Percentiles rank a stretch among this genome's conserved stretches.
Conservation (phyloP, 2,888 invertebrate species). For the Lissonota sp. region DNA sequence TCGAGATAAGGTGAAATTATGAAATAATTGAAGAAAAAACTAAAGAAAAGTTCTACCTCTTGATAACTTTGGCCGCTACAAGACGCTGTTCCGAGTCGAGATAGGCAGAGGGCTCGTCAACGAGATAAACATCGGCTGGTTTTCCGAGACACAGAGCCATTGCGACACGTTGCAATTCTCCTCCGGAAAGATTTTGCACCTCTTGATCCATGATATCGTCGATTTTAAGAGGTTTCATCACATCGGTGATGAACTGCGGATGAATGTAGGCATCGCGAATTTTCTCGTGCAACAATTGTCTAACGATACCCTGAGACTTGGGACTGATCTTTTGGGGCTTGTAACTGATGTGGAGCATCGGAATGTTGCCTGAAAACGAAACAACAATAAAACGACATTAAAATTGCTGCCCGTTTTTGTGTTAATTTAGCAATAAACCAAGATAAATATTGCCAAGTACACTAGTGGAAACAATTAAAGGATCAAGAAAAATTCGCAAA, state of each 20-base stretch:
- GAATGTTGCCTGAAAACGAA: constrained; percentile 87
- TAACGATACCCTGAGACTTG: constrained; percentile 96
- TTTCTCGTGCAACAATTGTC: constrained; percentile 97
- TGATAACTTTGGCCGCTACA: constrained; percentile 99
- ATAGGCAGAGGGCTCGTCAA: constrained; percentile 99
- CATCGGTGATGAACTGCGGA: constrained; percentile 99
- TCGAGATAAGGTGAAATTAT: no score
- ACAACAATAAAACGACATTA: constrained; percentile 13
- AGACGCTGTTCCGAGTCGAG: constrained; percentile 99
- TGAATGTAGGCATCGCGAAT: constrained; percentile 99
- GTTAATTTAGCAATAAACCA: no score
- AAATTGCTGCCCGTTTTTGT: no score
- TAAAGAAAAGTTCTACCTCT: constrained; percentile 88
- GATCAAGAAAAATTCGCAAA: no score
- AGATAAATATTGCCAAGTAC: no score
- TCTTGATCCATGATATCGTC: constrained; percentile 99
- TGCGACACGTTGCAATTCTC: constrained; percentile 99
- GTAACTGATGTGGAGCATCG: constrained; percentile 98
- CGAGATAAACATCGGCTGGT: constrained; percentile 99
- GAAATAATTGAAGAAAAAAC: no score
- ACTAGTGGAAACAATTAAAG: no score
- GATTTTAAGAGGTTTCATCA: constrained; percentile 98
- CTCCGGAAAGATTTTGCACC: constrained; percentile 99
- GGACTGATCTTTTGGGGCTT: constrained; percentile 99
- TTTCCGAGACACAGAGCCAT: constrained; percentile 98